These are phyloP conservation scores for Microplitis mediator DNA, from an alignment of 1,140 invertebrate genomes.

Conservation along the genomic window DNA sequence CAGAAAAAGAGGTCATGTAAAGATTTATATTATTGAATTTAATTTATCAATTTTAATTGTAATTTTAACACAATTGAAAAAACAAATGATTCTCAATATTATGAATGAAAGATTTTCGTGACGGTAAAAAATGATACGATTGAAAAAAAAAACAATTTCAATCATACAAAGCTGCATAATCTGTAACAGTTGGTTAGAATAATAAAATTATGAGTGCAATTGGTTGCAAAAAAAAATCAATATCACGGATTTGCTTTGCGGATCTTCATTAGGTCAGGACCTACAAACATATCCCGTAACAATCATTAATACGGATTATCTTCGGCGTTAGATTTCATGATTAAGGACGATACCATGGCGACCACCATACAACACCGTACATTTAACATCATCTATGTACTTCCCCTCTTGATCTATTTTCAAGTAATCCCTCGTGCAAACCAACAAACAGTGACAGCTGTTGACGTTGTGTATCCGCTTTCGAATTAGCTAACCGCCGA, in stretches of 20 bases:
- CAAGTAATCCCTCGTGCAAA: constrained; percentile 56
- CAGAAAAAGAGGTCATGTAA: too few relatives aligned
- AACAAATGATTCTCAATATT: too few relatives aligned
- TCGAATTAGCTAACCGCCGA: constrained; percentile 27
- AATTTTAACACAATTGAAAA: too few relatives aligned
- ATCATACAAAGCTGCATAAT: not conserved
- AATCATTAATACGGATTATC: constrained; percentile 58
- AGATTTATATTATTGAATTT: too few relatives aligned
- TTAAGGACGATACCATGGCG: constrained; percentile 39
- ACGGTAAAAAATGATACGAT: too few relatives aligned
- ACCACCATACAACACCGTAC: constrained; percentile 5
- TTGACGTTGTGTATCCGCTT: constrained; percentile 42
- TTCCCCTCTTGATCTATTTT: constrained; percentile 33
- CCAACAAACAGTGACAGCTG: constrained; percentile 59
- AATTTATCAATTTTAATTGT: too few relatives aligned
- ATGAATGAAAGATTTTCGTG: too few relatives aligned
- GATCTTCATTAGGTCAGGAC: not conserved
- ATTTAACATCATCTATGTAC: not conserved
- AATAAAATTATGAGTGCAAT: too few relatives aligned
- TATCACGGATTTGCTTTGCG: too few relatives aligned
- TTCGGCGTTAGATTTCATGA: constrained; percentile 48
- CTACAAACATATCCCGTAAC: constrained; percentile 9
- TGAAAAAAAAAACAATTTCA: too few relatives aligned
- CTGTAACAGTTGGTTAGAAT: too few relatives aligned
- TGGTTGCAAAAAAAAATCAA: too few relatives aligned